These are phyloP conservation scores for Leptatherina wallacei DNA, from an alignment of 2,797 vertebrate genomes.

Conservation along the genomic window DNA sequence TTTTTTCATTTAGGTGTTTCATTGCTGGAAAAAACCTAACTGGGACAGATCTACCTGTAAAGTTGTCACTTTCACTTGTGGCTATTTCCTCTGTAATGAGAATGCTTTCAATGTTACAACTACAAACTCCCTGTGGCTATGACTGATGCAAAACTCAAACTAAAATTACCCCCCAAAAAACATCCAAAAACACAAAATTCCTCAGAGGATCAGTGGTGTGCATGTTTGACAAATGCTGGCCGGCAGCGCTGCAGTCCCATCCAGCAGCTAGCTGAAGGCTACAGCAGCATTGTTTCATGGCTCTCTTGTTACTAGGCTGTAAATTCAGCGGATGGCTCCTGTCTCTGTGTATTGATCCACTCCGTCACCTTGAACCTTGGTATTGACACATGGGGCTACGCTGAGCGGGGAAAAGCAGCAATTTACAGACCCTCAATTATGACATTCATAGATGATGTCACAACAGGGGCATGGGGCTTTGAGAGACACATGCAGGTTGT, in stretches of 20 bases:
- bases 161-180: constrained; percentile 41
- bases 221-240: constrained; percentile 70
- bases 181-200: constrained; percentile 43
- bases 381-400: constrained; percentile 98
- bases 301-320: constrained; percentile 97
- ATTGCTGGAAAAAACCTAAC: constrained; percentile 2
- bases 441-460: constrained; percentile 99
- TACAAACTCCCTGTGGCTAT: constrained; percentile 9
- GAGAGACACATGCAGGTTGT: constrained; percentile 56
- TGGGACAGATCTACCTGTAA: constrained; percentile 14
- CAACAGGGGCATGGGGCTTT: constrained; percentile 76
- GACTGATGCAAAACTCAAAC: constrained; percentile 34
- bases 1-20: constrained; percentile 17
- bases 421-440: constrained; percentile 98
- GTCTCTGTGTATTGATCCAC: constrained; percentile 96
- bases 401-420: constrained; percentile 81
- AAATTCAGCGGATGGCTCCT: constrained; percentile 99
- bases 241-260: constrained; percentile 82
- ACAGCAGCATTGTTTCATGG: constrained; percentile 91
- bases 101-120: constrained; percentile 16
- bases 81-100: neutral
- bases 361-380: constrained; percentile 99
- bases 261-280: constrained; percentile 88
- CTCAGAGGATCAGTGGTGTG: constrained; percentile 58
- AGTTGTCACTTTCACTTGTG: constrained; percentile 20